These are phyloP conservation scores for Phyto melanocephala DNA, from an alignment of 2,888 invertebrate species.

Conservation along the genomic window DNA sequence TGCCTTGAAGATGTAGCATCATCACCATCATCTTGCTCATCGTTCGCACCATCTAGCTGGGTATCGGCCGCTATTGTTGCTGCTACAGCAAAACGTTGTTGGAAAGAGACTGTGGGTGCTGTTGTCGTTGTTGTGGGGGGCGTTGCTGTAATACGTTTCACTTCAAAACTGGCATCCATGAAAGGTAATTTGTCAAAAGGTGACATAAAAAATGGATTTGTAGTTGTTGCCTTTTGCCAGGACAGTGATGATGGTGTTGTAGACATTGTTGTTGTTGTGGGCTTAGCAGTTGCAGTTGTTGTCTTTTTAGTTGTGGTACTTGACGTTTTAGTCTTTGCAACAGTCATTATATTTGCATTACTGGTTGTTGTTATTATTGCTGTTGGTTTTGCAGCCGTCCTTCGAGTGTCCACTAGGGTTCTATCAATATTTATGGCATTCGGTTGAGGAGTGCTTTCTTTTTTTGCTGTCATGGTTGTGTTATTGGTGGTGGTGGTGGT, in stretches of 20 bases:
- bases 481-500: slow-evolving; percentile 27
- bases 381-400: slow-evolving; percentile 56
- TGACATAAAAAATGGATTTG: slow-evolving; percentile 74
- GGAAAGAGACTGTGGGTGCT: neutral
- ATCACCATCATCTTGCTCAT: slow-evolving; percentile 21
- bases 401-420: slow-evolving; percentile 34
- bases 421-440: slow-evolving; percentile 62
- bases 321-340: slow-evolving; percentile 36
- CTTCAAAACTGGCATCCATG: slow-evolving; percentile 76
- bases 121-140: slow-evolving; percentile 63
- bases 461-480: slow-evolving; percentile 57
- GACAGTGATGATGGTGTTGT: neutral
- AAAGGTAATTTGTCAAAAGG: slow-evolving; percentile 77
- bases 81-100: slow-evolving; percentile 56
- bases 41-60: slow-evolving; percentile 14
- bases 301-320: slow-evolving; percentile 44
- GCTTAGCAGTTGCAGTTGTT: slow-evolving; percentile 26
- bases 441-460: slow-evolving; percentile 62
- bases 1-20: slow-evolving; percentile 28
- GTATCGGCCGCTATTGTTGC: slow-evolving; percentile 25
- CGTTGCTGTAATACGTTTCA: slow-evolving; percentile 69
- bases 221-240: slow-evolving; percentile 53
- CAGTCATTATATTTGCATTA: slow-evolving; percentile 40
- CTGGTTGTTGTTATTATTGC: slow-evolving; percentile 4
- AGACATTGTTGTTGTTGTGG: slow-evolving; percentile 40